These are phyloP conservation scores for Rhopalosiphum maidis DNA, from an alignment of 1,140 invertebrate species.

Conservation along the genomic window DNA sequence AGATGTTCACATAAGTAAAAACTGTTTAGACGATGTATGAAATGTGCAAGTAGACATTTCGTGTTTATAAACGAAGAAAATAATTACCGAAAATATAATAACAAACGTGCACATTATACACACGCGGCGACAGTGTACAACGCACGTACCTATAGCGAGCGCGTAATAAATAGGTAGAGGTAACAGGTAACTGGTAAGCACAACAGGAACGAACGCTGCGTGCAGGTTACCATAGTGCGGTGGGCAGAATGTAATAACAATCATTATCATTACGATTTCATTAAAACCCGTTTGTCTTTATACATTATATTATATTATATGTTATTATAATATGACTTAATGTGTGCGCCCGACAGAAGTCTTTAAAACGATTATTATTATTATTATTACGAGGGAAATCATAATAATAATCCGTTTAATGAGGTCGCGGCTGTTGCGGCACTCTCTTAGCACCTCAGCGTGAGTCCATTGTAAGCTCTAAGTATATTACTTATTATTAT, in stretches of 20 bases:
- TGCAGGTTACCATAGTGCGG: background rate
- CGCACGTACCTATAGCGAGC: background rate
- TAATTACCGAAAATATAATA: background rate
- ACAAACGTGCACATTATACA: background rate
- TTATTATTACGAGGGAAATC: background rate
- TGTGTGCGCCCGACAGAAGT: background rate
- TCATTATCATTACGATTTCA: conserved; percentile 15
- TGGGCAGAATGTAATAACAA: background rate
- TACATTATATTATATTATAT: background rate
- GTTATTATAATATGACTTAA: background rate
- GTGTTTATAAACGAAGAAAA: background rate
- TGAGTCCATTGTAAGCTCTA: background rate
- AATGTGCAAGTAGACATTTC: background rate
- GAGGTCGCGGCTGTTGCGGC: background rate
- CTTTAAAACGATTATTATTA: conserved; percentile 19
- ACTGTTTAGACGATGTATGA: background rate
- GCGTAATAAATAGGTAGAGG: background rate
- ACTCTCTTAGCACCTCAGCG: conserved; percentile 34
- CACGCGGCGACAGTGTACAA: background rate
- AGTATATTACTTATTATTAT: background rate
- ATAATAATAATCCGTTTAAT: conserved; percentile 20
- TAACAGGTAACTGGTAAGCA: background rate
- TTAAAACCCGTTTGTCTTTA: background rate
- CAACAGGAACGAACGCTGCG: background rate
- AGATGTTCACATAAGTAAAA: too few relatives aligned